Percentiles rank a stretch among this genome's conserved stretches.
phyloP scores from a whole-genome alignment of 1,140 invertebrate genomes.

The Monochamus saltuarius region DNA sequence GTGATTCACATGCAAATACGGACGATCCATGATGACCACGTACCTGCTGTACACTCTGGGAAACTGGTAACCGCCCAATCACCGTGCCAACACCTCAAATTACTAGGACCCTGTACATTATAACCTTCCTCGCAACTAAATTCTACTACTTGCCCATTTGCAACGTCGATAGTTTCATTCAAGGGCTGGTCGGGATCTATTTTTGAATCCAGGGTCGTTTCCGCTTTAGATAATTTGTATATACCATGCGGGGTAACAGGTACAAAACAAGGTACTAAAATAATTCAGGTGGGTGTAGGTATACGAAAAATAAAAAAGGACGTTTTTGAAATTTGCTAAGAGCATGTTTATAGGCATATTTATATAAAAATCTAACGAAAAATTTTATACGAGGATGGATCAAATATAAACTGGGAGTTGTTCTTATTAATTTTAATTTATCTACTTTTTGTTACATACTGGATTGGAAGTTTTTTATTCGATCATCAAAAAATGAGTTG shows the following conservation, averaged over 20 bases:
- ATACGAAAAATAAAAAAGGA: neutral
- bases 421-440: no score
- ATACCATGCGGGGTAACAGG: constrained; percentile 64
- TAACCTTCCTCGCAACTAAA: constrained; percentile 69
- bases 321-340: no score
- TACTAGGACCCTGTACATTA: constrained; percentile 67
- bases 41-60: constrained; percentile 76
- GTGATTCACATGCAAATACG: no score
- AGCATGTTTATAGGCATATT: no score
- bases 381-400: no score
- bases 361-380: no score
- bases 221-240: constrained; percentile 58
- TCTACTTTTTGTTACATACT: no score
- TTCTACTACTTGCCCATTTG: constrained; percentile 64
- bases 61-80: constrained; percentile 73
- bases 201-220: constrained; percentile 30
- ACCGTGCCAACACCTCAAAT: constrained; percentile 74
- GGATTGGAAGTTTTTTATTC: no score
- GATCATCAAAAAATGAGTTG: no score
- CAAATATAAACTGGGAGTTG: no score
- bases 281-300: constrained; percentile 1
- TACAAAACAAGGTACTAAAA: constrained; percentile 67
- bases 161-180: constrained; percentile 60
- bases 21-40: neutral
- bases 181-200: constrained; percentile 47